A percentile compares a stretch with the other conserved stretches of the same genome.
Evolutionary conservation across 1,140 invertebrate genomes (phyloP).

Genomic region (Eurosta solidaginis): DNA sequence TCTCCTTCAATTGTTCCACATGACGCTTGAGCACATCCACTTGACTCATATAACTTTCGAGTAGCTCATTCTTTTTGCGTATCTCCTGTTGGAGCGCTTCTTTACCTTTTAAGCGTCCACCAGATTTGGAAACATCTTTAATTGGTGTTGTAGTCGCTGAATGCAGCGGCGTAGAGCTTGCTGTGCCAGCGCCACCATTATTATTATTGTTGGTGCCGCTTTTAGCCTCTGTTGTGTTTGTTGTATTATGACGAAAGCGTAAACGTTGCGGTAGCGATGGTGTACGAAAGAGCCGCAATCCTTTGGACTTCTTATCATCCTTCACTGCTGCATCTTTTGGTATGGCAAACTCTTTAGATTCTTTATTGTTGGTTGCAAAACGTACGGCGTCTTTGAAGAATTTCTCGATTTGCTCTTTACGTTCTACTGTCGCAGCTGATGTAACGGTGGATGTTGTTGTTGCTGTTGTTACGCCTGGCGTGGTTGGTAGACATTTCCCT

Average conservation of each 20-base stretch:
- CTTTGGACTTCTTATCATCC: conserved; percentile 56
- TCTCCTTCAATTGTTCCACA: conserved; percentile 53
- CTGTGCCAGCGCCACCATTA: conserved; percentile 39
- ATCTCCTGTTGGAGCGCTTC: conserved; percentile 57
- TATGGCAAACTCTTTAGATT: conserved; percentile 56
- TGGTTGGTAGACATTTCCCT: background rate
- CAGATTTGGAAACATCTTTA: conserved; percentile 51
- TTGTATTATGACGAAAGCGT: conserved; percentile 50
- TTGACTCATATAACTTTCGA: conserved; percentile 53
- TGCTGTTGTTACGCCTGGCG: conserved; percentile 36
- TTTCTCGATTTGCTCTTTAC: conserved; percentile 58
- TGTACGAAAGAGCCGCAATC: conserved; percentile 53
- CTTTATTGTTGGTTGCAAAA: conserved; percentile 52
- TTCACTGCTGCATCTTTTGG: conserved; percentile 40
- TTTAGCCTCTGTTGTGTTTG: conserved; percentile 32
- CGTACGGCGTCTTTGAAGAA: conserved; percentile 57
- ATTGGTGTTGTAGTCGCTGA: conserved; percentile 53
- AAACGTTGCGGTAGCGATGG: conserved; percentile 56
- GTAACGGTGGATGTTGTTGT: conserved; percentile 37
- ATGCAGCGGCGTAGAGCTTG: conserved; percentile 51
- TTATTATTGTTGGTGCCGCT: background rate
- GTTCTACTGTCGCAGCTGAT: conserved; percentile 41
- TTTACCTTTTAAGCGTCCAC: conserved; percentile 52
- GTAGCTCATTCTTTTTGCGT: conserved; percentile 54
- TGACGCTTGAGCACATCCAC: conserved; percentile 53